A percentile compares a stretch with the other conserved stretches of the same genome.
Conservation (phyloP, 1,140 invertebrate genomes). For the Lepidurus apus region DNA sequence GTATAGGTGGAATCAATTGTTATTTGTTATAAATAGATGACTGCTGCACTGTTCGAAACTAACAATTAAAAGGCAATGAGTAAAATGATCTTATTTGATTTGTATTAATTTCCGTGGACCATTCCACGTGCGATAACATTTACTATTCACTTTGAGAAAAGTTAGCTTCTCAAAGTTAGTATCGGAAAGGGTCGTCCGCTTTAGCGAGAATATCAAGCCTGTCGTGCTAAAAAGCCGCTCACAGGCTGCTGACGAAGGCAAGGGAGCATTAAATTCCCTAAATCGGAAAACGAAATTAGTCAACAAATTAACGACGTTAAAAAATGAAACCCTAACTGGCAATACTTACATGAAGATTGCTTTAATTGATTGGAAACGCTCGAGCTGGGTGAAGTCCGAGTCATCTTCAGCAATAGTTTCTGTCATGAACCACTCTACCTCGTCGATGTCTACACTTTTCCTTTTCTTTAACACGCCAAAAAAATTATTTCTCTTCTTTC, state of each 20-base stretch:
- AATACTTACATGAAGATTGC: conserved; percentile 17
- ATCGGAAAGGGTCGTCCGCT: not conserved
- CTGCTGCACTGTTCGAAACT: not conserved
- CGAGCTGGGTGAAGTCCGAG: not conserved
- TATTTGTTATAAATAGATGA: not conserved
- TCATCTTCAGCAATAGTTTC: not conserved
- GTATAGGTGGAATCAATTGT: not conserved
- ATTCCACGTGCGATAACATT: not conserved
- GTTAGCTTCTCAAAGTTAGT: conserved; percentile 7
- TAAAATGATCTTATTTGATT: too few relatives aligned
- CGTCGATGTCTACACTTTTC: not conserved
- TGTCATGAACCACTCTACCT: conserved; percentile 8
- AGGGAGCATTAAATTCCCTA: conserved; percentile 9
- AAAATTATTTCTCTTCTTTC: conserved; percentile 19
- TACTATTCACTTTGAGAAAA: conserved; percentile 12
- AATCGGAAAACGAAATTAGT: not conserved
- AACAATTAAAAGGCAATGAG: too few relatives aligned
- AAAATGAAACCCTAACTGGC: not conserved
- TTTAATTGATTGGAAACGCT: conserved; percentile 25
- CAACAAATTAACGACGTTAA: not conserved
- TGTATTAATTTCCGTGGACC: not conserved
- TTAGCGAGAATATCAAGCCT: conserved; percentile 1
- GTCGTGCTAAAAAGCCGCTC: conserved; percentile 20
- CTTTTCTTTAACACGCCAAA: conserved; percentile 9
- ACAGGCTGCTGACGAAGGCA: conserved; percentile 12